Conservation (phyloP, 2,113 vertebrate species). For the Actenoides hombroni region DNA sequence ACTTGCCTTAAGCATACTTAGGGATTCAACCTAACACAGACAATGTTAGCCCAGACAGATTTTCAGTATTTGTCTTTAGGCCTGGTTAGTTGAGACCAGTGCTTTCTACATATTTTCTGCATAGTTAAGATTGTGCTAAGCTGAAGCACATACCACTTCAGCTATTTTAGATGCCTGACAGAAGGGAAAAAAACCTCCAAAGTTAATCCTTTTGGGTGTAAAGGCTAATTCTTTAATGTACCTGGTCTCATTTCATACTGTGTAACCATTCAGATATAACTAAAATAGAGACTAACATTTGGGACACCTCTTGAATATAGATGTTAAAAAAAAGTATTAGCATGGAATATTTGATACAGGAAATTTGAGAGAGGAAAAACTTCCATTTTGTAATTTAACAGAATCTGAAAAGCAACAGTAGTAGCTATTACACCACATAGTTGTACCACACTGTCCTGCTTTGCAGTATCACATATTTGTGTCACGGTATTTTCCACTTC, state of each 20-base stretch:
- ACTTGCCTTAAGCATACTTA: background rate
- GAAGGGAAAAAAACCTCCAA: background rate
- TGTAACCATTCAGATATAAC: background rate
- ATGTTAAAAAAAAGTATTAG: background rate
- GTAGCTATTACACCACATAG: background rate
- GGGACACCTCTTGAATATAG: background rate
- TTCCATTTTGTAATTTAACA: background rate
- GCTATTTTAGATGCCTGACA: slow-evolving; percentile 10
- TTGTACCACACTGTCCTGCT: background rate
- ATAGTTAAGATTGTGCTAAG: slow-evolving; percentile 12
- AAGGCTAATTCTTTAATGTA: background rate
- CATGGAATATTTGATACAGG: background rate
- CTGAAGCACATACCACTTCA: slow-evolving; percentile 27
- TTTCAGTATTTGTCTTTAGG: slow-evolving; percentile 22
- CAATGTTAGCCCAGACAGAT: background rate
- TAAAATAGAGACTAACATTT: background rate
- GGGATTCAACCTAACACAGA: background rate
- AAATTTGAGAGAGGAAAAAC: background rate
- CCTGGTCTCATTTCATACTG: background rate
- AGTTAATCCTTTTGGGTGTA: background rate
- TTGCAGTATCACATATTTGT: background rate
- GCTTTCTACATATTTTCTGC: slow-evolving; percentile 4
- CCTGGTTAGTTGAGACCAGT: background rate
- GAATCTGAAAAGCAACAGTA: background rate
- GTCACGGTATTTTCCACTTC: background rate